These are phyloP conservation scores for Hydrotaea diabolus DNA, from an alignment of 2,888 invertebrate genomes.

Conservation along the genomic window DNA sequence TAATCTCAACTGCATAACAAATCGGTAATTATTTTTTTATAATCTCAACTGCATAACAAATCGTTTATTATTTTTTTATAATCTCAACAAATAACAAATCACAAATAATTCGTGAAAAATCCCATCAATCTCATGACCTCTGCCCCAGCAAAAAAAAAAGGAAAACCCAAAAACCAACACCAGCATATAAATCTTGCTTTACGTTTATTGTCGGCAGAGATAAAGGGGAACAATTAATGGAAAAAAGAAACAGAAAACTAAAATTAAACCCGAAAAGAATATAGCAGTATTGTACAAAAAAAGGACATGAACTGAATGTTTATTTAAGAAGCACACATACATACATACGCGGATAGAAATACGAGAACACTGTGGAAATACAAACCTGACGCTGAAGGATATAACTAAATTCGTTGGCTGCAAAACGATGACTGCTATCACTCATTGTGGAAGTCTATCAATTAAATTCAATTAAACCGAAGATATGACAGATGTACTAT, in stretches of 20 bases:
- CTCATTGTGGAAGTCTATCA: conserved; percentile 72
- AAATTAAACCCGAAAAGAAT: not conserved
- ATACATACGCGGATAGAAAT: not conserved
- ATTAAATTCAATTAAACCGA: conserved; percentile 36
- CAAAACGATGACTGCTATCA: conserved; percentile 77
- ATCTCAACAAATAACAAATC: not conserved
- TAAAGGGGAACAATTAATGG: not conserved
- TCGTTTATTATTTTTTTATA: too few relatives aligned
- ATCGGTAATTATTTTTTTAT: too few relatives aligned
- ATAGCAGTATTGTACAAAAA: conserved; percentile 13
- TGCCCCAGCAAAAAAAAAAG: not conserved
- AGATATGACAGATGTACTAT: not conserved
- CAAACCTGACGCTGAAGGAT: conserved; percentile 80
- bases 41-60: not conserved
- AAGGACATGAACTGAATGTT: not conserved
- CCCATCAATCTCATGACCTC: not conserved
- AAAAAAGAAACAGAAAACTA: not conserved
- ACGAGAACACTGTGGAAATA: conserved; percentile 31
- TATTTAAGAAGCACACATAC: not conserved
- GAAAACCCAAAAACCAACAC: not conserved
- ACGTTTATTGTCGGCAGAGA: too few relatives aligned
- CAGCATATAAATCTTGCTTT: conserved; percentile 4
- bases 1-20: not conserved
- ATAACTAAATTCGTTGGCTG: conserved; percentile 80
- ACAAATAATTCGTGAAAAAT: not conserved